Evolutionary conservation across 1,140 invertebrate genomes (phyloP).

Genomic region (Panagrolaimus sp.): DNA sequence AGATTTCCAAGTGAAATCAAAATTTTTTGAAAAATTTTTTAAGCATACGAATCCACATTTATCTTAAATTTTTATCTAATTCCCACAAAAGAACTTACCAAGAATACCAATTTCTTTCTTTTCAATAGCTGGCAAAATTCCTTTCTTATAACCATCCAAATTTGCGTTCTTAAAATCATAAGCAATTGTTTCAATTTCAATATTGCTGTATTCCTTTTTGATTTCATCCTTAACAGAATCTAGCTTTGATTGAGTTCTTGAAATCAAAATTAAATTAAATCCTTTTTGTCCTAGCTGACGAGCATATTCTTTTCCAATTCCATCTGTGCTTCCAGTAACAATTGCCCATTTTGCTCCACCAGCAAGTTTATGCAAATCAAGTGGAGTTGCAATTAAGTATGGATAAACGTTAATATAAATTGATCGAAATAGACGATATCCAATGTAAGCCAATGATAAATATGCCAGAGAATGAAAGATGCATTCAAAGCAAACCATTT

Average conservation of each 20-base stretch:
- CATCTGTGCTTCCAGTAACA: slow-evolving; percentile 26
- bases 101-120: neutral
- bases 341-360: slow-evolving; percentile 33
- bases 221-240: slow-evolving; percentile 18
- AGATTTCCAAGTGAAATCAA: too few species aligned
- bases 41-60: slow-evolving; percentile 4
- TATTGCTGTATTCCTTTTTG: neutral
- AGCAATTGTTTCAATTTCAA: slow-evolving; percentile 3
- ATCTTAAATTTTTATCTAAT: neutral
- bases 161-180: slow-evolving; percentile 10
- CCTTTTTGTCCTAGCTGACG: slow-evolving; percentile 12
- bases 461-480: slow-evolving; percentile 22
- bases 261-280: slow-evolving; percentile 23
- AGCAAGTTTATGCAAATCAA: slow-evolving; percentile 38
- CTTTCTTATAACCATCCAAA: neutral
- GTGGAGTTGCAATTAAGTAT: slow-evolving; percentile 39
- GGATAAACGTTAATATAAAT: slow-evolving; percentile 40
- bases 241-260: slow-evolving; percentile 14
- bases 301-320: slow-evolving; percentile 29
- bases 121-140: neutral
- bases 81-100: too few species aligned
- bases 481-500: slow-evolving; percentile 6
- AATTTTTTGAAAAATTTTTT: too few species aligned
- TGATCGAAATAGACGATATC: slow-evolving; percentile 25
- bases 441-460: slow-evolving; percentile 17